Evolutionary conservation across 1,140 invertebrate genomes (phyloP).

Genomic region (Hylyphantes graminicola): DNA sequence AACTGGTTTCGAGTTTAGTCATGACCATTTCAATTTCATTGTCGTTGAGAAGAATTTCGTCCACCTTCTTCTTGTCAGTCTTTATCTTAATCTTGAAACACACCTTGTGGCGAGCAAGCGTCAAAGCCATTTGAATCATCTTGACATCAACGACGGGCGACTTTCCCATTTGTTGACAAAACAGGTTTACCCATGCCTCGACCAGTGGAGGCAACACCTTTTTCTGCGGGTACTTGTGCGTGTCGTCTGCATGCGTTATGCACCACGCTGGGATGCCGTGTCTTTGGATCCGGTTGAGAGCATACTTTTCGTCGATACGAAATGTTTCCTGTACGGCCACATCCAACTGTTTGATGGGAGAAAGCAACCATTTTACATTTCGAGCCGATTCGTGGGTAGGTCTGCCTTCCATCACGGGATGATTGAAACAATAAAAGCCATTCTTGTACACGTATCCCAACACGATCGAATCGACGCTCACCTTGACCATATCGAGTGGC

Average conservation of each 20-base stretch:
- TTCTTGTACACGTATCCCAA: slow-evolving; percentile 7
- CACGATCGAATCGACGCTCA: background rate
- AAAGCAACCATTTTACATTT: background rate
- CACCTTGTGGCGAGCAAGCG: slow-evolving; percentile 2
- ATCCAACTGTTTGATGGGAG: background rate
- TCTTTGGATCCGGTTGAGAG: background rate
- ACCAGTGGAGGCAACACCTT: background rate
- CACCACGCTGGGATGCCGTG: background rate
- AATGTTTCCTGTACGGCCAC: background rate
- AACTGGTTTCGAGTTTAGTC: background rate
- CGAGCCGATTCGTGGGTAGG: background rate
- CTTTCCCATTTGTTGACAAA: background rate
- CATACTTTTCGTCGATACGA: background rate
- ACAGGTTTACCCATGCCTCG: background rate
- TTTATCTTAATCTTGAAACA: slow-evolving; percentile 1
- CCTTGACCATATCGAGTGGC: background rate
- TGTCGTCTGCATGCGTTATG: background rate
- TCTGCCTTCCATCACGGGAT: background rate
- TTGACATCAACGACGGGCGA: background rate
- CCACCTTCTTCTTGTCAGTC: background rate
- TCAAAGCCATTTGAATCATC: background rate
- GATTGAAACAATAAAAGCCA: slow-evolving; percentile 6
- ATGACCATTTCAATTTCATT: background rate
- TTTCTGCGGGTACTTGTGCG: background rate
- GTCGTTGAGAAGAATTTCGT: background rate